Evolutionary conservation across 2,113 vertebrate species (phyloP).

Genomic region (Paratilapia polleni): DNA sequence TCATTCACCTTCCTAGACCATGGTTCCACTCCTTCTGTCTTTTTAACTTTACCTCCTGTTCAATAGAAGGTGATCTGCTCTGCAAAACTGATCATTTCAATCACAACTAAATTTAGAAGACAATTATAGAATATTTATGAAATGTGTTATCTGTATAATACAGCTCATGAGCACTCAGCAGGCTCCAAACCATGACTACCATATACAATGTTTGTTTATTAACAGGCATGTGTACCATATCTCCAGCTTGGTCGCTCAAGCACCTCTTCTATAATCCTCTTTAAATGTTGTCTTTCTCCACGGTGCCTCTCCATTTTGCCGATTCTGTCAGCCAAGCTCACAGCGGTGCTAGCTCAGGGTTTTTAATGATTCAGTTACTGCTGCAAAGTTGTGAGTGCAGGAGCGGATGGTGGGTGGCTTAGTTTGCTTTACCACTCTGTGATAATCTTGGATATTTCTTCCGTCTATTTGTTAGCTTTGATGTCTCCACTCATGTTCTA

Average conservation of each 20-base stretch:
- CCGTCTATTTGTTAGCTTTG: slow-evolving; percentile 50
- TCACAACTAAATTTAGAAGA: slow-evolving; percentile 41
- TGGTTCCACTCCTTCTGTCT: slow-evolving; percentile 1
- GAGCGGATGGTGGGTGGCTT: slow-evolving; percentile 51
- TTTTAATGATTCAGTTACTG: slow-evolving; percentile 62
- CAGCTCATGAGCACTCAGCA: slow-evolving; percentile 48
- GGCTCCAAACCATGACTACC: slow-evolving; percentile 25
- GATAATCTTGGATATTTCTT: slow-evolving; percentile 49
- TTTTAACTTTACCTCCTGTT: slow-evolving; percentile 13
- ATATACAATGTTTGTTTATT: slow-evolving; percentile 50
- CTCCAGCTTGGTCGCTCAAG: slow-evolving; percentile 42
- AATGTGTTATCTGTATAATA: slow-evolving; percentile 45
- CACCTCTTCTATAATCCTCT: slow-evolving; percentile 67
- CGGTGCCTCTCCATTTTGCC: slow-evolving; percentile 44
- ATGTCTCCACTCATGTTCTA: slow-evolving; percentile 48
- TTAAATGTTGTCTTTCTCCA: slow-evolving; percentile 61
- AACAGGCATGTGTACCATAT: slow-evolving; percentile 41
- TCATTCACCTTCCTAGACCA: slow-evolving; percentile 12
- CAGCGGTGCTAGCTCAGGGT: slow-evolving; percentile 27
- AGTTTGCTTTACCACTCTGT: slow-evolving; percentile 23
- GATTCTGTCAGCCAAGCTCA: slow-evolving; percentile 37
- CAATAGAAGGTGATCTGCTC: slow-evolving; percentile 11
- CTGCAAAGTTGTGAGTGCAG: slow-evolving; percentile 47
- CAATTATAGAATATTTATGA: slow-evolving; percentile 48
- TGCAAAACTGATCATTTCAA: slow-evolving; percentile 36